Base-by-base conservation (phyloP, 2,888 invertebrate genomes). In the Panzeria rudis region DNA sequence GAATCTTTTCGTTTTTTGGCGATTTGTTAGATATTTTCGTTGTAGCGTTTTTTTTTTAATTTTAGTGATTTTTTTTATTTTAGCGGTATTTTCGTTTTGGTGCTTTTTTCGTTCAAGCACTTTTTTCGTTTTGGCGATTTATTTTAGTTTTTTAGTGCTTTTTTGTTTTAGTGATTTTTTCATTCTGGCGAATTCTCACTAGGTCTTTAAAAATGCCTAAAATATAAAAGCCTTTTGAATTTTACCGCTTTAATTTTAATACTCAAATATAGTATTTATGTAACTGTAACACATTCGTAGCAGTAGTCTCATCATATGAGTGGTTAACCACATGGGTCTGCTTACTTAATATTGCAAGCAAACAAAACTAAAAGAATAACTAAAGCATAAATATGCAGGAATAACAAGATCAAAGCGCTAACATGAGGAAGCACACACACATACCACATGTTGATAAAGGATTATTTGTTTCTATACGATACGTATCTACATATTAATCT, bases 241-340 rank as follows among this genome's bases (percentile, higher is more conserved):
- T 20, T 9, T 9, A 50, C 50, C 50, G n/a, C 50, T 8, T 20
- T 50, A 17, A 20, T 17, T 29, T 29, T 4, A 44, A 23, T 20
- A 17, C 20, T 17, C 47, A 50, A 4, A 13, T 35, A 35, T 35
- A 29, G 35, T 35, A 35, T 35, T 6, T 35, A 35, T 35, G 7
- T 35, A 35, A 44, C 44, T n/a, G 44, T 15, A 15, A 15, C 44
- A 62, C 61, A 62, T 62, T 38, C 11, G 20, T 29, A 59, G 66
- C 32, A n/a, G 20, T 29, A 59, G 66, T 50, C 73, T 54, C 68
- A 75, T 69, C 52, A 61, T 75, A 35, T 44, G 44, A 69, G 61
- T 62, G 81, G 81, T 82, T 62, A 44, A 69, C 75, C 81, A 54
- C 75, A 71, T 56, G 61, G 35, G 56, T 69, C 61, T 69, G 69